These are phyloP conservation scores for Pangasius djambal DNA, from an alignment of 2,797 vertebrate genomes.

Conservation along the genomic window DNA sequence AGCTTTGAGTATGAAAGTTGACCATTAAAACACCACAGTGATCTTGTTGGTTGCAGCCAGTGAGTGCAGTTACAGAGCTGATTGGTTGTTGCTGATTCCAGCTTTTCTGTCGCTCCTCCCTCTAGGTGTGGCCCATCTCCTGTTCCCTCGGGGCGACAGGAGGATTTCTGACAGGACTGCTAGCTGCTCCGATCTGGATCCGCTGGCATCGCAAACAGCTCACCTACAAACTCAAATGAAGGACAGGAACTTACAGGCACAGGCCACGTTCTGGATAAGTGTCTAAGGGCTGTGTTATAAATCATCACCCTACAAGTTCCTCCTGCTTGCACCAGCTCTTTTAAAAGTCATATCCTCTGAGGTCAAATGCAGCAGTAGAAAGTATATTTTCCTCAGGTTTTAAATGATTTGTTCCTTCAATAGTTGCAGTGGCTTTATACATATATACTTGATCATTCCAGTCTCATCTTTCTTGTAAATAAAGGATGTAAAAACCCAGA, in stretches of 20 bases:
- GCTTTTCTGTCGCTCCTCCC: conserved; percentile 27
- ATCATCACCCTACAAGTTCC: not conserved
- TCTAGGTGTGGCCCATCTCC: conserved; percentile 94
- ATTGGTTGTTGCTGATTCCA: conserved; percentile 43
- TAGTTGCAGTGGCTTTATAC: conserved; percentile 32
- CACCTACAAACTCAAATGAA: conserved; percentile 96
- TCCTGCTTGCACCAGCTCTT: not conserved
- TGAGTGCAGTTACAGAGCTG: conserved; percentile 41
- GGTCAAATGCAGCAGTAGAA: conserved; percentile 36
- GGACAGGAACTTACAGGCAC: conserved; percentile 13
- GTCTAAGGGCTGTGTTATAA: conserved; percentile 12
- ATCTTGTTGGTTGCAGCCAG: conserved; percentile 49
- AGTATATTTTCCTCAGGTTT: conserved; percentile 29
- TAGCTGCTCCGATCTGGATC: conserved; percentile 91
- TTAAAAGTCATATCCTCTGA: conserved; percentile 48
- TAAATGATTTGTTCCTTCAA: conserved; percentile 31
- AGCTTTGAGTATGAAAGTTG: conserved; percentile 51
- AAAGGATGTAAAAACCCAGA: conserved; percentile 41
- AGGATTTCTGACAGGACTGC: conserved; percentile 87
- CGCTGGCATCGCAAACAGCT: conserved; percentile 94
- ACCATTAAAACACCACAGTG: conserved; percentile 58
- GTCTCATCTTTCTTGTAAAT: conserved; percentile 49
- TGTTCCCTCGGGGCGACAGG: conserved; percentile 91
- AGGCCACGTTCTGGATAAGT: conserved; percentile 10
- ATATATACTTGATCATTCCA: conserved; percentile 38